Base-by-base conservation (phyloP, 2,113 vertebrate genomes). In the Hoplias malabaricus region DNA sequence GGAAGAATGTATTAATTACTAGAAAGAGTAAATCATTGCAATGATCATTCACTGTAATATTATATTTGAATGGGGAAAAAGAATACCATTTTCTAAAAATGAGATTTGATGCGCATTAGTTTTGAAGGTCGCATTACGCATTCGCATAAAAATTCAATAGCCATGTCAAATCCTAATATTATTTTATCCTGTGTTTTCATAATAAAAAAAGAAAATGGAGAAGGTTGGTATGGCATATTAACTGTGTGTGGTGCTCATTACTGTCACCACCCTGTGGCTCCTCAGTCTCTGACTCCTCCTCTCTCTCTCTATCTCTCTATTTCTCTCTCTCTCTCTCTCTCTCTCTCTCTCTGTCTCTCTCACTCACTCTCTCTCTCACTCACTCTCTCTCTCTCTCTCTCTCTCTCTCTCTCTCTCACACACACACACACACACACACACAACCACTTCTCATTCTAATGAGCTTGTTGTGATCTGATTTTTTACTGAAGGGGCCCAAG, bases 391-490 rank as follows among this genome's bases (percentile, higher is more conserved):
- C 69, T 8, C 46, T 36, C 61, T 13, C 21, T 38, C 42, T 10
- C 42, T 43, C 42, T 43, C 54, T 75, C 25, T 80, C 14, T 34
- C 42, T 73, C 65, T 73, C 42, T 68, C 21, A 19, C n/a, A n/a
- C n/a, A n/a, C n/a, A n/a, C n/a, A n/a, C n/a, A n/a, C n/a, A n/a
- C n/a, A n/a, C n/a, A n/a, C 66, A 38, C 43, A 25, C 25, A 16
- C 29, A 8, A 34, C 10, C 40, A 36, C 21, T 62, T 50, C 21
- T 65, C 31, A 21, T 25, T 61, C 63, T 73, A 80, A 80, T 79
- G 69, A 67, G 69, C 54, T 56, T 72, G 80, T 72, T 83, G 80
- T 59, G 78, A 77, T 53, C 71, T 42, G 48, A 63, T 76, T 80
- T 69, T 69, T 42, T 27, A 73, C 78, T 76, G 46, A 54, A 31